Evolutionary conservation across 2,888 invertebrate genomes (phyloP).

Genomic region (Volucella inflata): DNA sequence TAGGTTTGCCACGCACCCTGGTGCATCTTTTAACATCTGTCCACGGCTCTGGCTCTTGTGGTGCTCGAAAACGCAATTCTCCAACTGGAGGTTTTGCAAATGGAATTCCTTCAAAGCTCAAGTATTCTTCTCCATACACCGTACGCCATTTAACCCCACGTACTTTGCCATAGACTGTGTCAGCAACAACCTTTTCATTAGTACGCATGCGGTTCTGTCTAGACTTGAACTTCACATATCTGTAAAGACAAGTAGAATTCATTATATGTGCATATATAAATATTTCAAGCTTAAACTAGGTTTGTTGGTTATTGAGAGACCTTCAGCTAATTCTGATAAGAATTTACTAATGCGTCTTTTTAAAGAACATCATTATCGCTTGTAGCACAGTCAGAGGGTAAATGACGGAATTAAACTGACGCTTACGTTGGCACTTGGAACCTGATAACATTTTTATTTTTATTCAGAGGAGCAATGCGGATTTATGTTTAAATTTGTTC

Average conservation of each 20-base stretch:
- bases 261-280: not conserved
- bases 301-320: not conserved
- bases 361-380: not conserved
- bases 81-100: constrained; percentile 83
- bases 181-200: constrained; percentile 81
- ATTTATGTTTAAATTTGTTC: not conserved
- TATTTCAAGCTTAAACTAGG: not conserved
- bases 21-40: constrained; percentile 83
- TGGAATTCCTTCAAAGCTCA: constrained; percentile 83
- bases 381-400: not conserved
- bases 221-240: constrained; percentile 82
- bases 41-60: constrained; percentile 84
- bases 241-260: constrained; percentile 65
- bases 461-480: not conserved
- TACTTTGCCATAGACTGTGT: constrained; percentile 81
- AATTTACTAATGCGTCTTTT: not conserved
- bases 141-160: constrained; percentile 82
- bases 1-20: constrained; percentile 80
- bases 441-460: not conserved
- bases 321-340: not conserved
- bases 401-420: not conserved
- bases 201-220: constrained; percentile 81
- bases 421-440: not conserved
- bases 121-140: constrained; percentile 81
- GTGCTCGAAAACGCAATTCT: constrained; percentile 83